These are phyloP conservation scores for Oreotrochilus melanogaster DNA, from an alignment of 2,113 vertebrate genomes.

Conservation along the genomic window DNA sequence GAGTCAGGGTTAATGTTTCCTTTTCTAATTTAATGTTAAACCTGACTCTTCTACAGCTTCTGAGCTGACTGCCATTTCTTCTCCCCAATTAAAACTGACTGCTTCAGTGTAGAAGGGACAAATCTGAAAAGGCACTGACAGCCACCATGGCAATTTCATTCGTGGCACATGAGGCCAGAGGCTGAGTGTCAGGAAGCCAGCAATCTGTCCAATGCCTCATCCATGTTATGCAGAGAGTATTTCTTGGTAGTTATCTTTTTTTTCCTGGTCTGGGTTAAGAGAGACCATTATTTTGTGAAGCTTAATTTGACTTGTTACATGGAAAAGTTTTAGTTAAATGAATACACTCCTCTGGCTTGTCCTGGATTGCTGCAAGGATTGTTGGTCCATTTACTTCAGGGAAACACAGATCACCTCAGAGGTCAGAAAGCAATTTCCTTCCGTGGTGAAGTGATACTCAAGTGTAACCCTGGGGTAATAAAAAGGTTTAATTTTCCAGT, in stretches of 20 bases:
- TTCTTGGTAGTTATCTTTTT: not conserved
- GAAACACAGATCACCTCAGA: not conserved
- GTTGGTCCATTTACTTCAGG: not conserved
- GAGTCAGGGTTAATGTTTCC: not conserved
- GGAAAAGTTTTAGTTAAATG: not conserved
- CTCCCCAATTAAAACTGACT: conserved; percentile 46
- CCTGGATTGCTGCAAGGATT: not conserved
- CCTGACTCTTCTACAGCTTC: not conserved
- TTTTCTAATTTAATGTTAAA: not conserved
- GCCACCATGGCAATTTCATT: conserved; percentile 7
- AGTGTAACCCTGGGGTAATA: not conserved
- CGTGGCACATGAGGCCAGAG: not conserved
- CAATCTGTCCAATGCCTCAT: conserved; percentile 25
- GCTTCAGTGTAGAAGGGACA: not conserved
- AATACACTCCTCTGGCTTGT: not conserved
- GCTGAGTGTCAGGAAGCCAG: conserved; percentile 17
- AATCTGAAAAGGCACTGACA: conserved; percentile 36
- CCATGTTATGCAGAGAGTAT: not conserved
- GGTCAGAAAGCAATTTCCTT: conserved; percentile 21
- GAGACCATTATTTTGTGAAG: not conserved
- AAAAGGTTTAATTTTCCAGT: not conserved
- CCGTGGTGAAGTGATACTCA: not conserved
- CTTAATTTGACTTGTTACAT: not conserved
- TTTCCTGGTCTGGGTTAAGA: not conserved
- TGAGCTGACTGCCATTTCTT: conserved; percentile 20